phyloP scores from a whole-genome alignment of 2,113 vertebrate species.

The Phycodurus eques region DNA sequence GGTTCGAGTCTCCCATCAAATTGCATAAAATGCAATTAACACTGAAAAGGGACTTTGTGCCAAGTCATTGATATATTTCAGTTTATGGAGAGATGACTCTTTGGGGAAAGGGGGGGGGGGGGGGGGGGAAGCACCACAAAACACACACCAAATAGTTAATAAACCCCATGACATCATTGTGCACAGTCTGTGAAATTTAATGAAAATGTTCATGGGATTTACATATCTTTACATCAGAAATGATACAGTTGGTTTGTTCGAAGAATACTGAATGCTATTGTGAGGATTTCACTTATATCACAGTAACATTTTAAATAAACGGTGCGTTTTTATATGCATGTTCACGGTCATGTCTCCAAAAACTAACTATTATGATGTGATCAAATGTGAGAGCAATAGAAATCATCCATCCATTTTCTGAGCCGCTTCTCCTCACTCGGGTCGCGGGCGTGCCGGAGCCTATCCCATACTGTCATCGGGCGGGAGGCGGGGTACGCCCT shows the following conservation, averaged over 20 bases:
- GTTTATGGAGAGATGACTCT: not conserved
- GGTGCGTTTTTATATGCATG: not conserved
- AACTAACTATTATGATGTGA: not conserved
- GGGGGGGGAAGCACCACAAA: not conserved
- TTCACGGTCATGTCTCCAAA: not conserved
- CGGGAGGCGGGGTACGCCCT: too few relatives aligned
- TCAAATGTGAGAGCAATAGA: not conserved
- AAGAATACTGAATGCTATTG: slow-evolving; percentile 31
- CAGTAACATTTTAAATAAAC: slow-evolving; percentile 44
- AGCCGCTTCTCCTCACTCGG: too few relatives aligned
- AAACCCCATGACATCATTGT: not conserved
- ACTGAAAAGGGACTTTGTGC: not conserved
- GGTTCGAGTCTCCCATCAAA: not conserved
- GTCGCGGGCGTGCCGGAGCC: too few relatives aligned
- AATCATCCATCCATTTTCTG: too few relatives aligned
- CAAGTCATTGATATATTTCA: not conserved
- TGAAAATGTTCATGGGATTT: not conserved
- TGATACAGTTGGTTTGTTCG: not conserved
- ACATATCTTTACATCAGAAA: slow-evolving; percentile 10
- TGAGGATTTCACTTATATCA: slow-evolving; percentile 36
- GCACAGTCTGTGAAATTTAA: not conserved
- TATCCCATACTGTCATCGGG: too few relatives aligned
- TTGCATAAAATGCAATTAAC: not conserved
- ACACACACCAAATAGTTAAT: not conserved
- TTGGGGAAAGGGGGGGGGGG: not conserved